Conservation (phyloP, 2,113 vertebrate species). For the Anarrhichthys ocellatus region DNA sequence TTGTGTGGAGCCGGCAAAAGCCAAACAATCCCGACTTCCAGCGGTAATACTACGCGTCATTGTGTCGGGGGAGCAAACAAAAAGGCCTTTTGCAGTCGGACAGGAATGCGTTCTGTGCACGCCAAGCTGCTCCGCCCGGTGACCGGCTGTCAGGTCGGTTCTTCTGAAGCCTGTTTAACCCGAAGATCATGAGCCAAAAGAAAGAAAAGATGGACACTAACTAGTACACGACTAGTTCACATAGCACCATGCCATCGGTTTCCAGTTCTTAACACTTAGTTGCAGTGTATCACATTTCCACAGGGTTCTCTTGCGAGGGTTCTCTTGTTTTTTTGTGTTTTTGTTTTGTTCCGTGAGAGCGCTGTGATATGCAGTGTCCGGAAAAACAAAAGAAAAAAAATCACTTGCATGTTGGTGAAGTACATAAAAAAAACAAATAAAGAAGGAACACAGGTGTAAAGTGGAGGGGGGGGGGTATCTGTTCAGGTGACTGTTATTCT, state of each 20-base stretch:
- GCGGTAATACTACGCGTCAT: conserved; percentile 39
- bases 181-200: background rate
- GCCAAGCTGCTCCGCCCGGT: conserved; percentile 64
- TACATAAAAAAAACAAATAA: background rate
- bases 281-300: conserved; percentile 54
- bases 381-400: conserved; percentile 8
- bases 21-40: conserved; percentile 53
- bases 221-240: conserved; percentile 40
- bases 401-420: background rate
- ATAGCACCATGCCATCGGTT: conserved; percentile 77
- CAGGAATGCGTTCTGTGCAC: conserved; percentile 55
- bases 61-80: conserved; percentile 42
- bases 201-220: conserved; percentile 12
- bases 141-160: conserved; percentile 44
- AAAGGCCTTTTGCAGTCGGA: conserved; percentile 44
- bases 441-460: background rate
- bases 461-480: conserved; percentile 24
- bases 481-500: conserved; percentile 29
- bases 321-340: background rate
- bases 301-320: background rate
- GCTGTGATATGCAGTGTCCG: conserved; percentile 24
- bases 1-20: conserved; percentile 49
- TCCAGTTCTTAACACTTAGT: conserved; percentile 50
- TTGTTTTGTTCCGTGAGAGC: background rate
- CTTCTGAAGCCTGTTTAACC: conserved; percentile 45